These are phyloP conservation scores for Chrysina gloriosa DNA, from an alignment of 2,888 invertebrate genomes.

Conservation along the genomic window DNA sequence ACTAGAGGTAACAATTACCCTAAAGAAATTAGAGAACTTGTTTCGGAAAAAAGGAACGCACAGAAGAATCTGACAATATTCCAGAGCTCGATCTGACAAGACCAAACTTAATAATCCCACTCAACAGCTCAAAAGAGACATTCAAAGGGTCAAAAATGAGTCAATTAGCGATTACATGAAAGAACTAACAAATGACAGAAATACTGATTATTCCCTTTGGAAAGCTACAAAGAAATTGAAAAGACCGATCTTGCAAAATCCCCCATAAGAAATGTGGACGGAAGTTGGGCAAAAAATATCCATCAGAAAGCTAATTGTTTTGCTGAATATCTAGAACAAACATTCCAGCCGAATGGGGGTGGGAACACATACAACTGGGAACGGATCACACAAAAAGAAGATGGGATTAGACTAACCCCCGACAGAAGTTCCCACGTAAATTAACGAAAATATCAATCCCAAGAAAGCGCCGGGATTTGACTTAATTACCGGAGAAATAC, in stretches of 20 bases:
- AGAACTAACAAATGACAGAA: constrained; percentile 2
- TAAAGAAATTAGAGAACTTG: neutral
- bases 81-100: too few relatives aligned
- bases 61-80: too few relatives aligned
- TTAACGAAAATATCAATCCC: neutral
- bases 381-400: neutral
- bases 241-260: too few relatives aligned
- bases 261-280: too few relatives aligned
- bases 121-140: constrained; percentile 34
- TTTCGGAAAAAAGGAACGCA: neutral
- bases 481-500: too few relatives aligned
- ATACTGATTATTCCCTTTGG: neutral
- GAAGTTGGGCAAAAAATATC: too few relatives aligned
- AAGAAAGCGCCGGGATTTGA: too few relatives aligned
- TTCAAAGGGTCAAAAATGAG: constrained; percentile 31
- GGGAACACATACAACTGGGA: too few relatives aligned
- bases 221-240: too few relatives aligned
- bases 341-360: too few relatives aligned
- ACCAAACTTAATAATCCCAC: constrained; percentile 24
- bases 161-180: constrained; percentile 13
- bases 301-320: too few relatives aligned
- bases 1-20: neutral
- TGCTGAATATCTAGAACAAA: too few relatives aligned
- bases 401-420: neutral
- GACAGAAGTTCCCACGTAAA: neutral